Percentiles rank a stretch among this genome's conserved stretches.
These are phyloP conservation scores for Empidonax traillii DNA, from an alignment of 2,113 vertebrate genomes.

Conservation along the genomic window DNA sequence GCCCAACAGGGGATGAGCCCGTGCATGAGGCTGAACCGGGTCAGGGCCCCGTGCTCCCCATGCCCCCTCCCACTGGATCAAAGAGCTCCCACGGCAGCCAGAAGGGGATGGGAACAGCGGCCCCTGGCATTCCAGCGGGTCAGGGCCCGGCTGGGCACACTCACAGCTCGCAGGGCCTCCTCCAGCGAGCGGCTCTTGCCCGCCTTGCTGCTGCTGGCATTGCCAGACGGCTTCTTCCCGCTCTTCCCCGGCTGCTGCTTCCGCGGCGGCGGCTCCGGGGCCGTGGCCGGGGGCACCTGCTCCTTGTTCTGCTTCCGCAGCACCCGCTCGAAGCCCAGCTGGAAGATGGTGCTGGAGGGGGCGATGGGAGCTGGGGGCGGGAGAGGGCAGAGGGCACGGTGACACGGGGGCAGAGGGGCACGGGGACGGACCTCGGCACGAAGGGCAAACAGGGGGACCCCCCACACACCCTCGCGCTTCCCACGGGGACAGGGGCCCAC, in stretches of 20 bases:
- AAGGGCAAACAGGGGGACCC: fast-evolving
- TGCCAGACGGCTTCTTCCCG: not conserved
- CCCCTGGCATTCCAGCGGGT: fast-evolving
- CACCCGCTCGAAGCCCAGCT: conserved; percentile 83
- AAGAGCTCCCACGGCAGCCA: fast-evolving
- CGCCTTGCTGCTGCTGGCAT: not conserved
- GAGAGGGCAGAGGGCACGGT: too few species aligned
- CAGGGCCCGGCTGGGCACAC: not conserved
- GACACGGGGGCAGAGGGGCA: too few species aligned
- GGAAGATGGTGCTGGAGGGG: conserved; percentile 81
- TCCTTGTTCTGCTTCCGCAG: conserved; percentile 90
- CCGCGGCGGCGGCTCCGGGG: conserved; percentile 70
- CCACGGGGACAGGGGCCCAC: fast-evolving
- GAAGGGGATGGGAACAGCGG: fast-evolving
- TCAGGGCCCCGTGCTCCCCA: not conserved
- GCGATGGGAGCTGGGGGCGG: conserved; percentile 71
- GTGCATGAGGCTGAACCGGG: fast-evolving
- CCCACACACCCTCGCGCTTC: too few species aligned
- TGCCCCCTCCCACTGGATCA: fast-evolving
- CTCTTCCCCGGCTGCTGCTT: conserved; percentile 58
- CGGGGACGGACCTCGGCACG: fast-evolving
- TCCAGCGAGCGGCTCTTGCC: conserved; percentile 79
- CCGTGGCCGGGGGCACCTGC: conserved; percentile 83
- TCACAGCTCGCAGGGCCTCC: conserved; percentile 88
- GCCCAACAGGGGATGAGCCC: fast-evolving